Conservation (phyloP, 1,140 invertebrate species). For the Copidosoma floridanum region DNA sequence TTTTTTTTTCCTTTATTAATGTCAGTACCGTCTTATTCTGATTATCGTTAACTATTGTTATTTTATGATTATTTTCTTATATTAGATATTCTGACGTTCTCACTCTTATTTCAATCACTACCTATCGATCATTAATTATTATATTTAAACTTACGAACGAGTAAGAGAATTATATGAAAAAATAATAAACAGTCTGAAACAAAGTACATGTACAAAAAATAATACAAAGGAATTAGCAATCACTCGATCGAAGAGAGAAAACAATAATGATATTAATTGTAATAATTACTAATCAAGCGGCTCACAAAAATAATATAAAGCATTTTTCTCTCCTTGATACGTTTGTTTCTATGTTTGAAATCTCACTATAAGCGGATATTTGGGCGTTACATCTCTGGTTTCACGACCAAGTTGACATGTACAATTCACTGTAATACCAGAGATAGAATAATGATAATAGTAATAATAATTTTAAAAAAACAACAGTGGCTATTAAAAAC, state of each 20-base stretch:
- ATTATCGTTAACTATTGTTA: slow-evolving; percentile 10
- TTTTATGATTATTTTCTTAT: slow-evolving; percentile 34
- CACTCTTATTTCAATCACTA: slow-evolving; percentile 52
- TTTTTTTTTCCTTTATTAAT: neutral
- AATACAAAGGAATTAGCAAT: slow-evolving; percentile 16
- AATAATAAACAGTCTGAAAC: slow-evolving; percentile 22
- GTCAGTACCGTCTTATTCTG: slow-evolving; percentile 6
- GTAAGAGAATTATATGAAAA: slow-evolving; percentile 22
- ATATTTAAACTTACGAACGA: slow-evolving; percentile 33
- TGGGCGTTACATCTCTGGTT: slow-evolving; percentile 6
- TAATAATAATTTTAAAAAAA: no score
- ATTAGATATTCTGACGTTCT: slow-evolving; percentile 50
- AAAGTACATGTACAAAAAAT: slow-evolving; percentile 25
- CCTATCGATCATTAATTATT: slow-evolving; percentile 36
- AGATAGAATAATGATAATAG: no score
- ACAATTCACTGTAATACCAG: no score
- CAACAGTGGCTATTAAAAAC: slow-evolving; percentile 15
- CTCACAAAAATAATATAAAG: slow-evolving; percentile 23
- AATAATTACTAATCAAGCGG: slow-evolving; percentile 26
- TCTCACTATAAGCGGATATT: slow-evolving; percentile 20
- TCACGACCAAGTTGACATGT: slow-evolving; percentile 18
- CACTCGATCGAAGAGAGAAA: slow-evolving; percentile 10
- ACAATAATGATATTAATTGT: slow-evolving; percentile 14
- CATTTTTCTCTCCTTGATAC: slow-evolving; percentile 22
- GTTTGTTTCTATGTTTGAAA: slow-evolving; percentile 23